These are phyloP conservation scores for Escarpia spicata DNA, from an alignment of 2,888 invertebrate genomes.

Conservation along the genomic window DNA sequence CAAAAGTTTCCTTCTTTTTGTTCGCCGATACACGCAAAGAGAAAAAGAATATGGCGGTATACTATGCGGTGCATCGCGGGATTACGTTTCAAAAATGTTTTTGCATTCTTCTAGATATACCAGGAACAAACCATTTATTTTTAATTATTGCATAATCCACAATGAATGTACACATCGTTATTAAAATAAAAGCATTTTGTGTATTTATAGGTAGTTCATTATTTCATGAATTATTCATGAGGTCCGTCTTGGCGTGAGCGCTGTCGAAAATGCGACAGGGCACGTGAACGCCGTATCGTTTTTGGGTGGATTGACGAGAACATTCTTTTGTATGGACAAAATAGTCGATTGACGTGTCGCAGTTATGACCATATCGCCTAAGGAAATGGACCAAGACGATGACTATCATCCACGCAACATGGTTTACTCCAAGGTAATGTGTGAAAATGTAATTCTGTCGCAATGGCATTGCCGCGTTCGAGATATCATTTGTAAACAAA, in stretches of 20 bases:
- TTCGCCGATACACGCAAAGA: background rate
- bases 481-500: background rate
- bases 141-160: background rate
- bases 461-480: background rate
- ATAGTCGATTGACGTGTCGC: constrained; percentile 23
- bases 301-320: background rate
- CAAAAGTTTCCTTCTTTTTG: background rate
- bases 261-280: background rate
- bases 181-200: background rate
- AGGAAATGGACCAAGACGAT: constrained; percentile 51
- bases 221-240: constrained; percentile 16
- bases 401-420: constrained; percentile 51
- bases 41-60: constrained; percentile 13
- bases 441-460: constrained; percentile 14
- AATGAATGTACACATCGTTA: background rate
- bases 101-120: background rate
- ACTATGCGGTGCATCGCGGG: background rate
- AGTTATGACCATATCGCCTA: constrained; percentile 52
- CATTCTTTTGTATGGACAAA: background rate
- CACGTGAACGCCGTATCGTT: constrained; percentile 9
- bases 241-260: background rate
- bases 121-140: background rate
- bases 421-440: constrained; percentile 52
- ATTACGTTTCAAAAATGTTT: background rate
- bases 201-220: background rate